A percentile compares a stretch with the other conserved stretches of the same genome.
These are phyloP conservation scores for Himalopsyche japonica DNA, from an alignment of 2,888 invertebrate genomes.

Conservation along the genomic window DNA sequence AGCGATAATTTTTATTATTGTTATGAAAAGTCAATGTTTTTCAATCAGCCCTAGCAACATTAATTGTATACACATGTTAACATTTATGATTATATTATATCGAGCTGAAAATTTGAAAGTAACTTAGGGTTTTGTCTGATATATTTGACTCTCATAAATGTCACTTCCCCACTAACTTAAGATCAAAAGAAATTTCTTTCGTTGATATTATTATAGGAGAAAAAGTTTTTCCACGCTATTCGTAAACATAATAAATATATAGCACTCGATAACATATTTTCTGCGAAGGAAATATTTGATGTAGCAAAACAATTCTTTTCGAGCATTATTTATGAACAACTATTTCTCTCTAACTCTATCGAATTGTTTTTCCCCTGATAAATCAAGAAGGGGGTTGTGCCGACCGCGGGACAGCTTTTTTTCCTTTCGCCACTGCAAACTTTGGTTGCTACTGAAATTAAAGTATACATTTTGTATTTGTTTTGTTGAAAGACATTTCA, in stretches of 20 bases:
- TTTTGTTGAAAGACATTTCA: neutral
- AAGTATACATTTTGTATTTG: neutral
- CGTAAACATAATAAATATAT: too few species aligned
- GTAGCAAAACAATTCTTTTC: slow-evolving; percentile 33
- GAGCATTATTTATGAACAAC: slow-evolving; percentile 31
- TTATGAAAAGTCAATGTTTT: too few species aligned
- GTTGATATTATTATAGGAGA: too few species aligned
- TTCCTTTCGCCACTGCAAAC: neutral
- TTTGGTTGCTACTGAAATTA: neutral
- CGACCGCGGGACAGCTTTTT: neutral
- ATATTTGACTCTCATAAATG: too few species aligned
- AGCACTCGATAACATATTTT: neutral
- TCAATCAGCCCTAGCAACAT: too few species aligned
- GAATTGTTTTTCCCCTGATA: slow-evolving; percentile 29
- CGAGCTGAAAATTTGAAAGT: neutral
- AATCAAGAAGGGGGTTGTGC: slow-evolving; percentile 16
- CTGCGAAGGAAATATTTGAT: slow-evolving; percentile 26
- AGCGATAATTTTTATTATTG: too few species aligned
- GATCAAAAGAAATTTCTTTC: neutral
- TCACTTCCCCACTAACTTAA: neutral
- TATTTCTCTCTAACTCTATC: slow-evolving; percentile 26
- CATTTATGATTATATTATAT: too few species aligned
- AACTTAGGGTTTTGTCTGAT: neutral
- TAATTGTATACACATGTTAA: too few species aligned
- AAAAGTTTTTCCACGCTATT: too few species aligned